Evolutionary conservation across 1,140 invertebrate species (phyloP), one percentile per base, ranked within the genome.

Genomic region (Wiebesia pumilae): DNA sequence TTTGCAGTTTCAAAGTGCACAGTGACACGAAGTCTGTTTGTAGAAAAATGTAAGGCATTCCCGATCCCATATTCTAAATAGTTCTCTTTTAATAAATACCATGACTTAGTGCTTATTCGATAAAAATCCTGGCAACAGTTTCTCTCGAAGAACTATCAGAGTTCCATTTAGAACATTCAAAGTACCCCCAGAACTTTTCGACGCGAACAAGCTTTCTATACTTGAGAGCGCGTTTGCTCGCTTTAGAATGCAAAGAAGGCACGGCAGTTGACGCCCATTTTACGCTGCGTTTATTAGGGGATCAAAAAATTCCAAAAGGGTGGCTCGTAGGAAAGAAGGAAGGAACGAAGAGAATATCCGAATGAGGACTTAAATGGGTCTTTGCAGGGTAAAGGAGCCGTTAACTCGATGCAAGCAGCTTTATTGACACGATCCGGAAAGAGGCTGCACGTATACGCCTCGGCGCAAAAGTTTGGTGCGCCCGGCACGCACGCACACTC

Each of bases 371-470:
- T 77, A 77, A 77, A 77, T 47, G 24, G 73, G 19, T n/a, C 43
- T 47, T 47, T 7, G 30, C 9, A 21, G 30, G 14, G 67, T 71
- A 71, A 62, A 1, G 54, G 47, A 9, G 38, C 54, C 78, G 47
- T 80, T 80, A 80, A 80, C 78, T 80, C 78, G 33, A 65, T 80
- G 10, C 47, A 80, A 24, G 24, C 27, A 38, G 43, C 47, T 78
- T n/a, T 6, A 27, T 27, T 27, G 24, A 21, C 58, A 27, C 24
- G 14, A 62, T 62, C 24, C 27, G 58, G 14, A 14, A 0, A 27
- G 10, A 4, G 58, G 24, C 3, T 27, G 24, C 14, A 62, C 24
- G 10, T 24, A 1, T 24, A 40, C 38, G 16, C 21, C 24, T 19
- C 27, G 0, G 0, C 12, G 69, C 81, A 16, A 62, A 62, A 62